phyloP scores from a whole-genome alignment of 2,113 vertebrate genomes.

The Phylloscopus trochilus region DNA sequence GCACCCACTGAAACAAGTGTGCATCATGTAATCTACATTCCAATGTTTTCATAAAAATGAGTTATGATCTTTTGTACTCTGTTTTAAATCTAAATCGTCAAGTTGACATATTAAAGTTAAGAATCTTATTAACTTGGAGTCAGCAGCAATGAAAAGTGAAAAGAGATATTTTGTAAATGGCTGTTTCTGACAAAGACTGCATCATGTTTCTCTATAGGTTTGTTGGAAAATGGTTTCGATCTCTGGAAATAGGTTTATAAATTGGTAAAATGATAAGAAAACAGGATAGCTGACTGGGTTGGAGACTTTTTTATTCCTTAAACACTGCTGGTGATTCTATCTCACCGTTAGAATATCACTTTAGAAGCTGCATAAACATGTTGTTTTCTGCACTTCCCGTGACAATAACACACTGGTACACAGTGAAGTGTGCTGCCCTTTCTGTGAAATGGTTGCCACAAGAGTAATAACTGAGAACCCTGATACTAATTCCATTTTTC shows the following conservation, averaged over 20 bases:
- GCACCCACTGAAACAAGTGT: neutral
- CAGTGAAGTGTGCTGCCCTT: neutral
- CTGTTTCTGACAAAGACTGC: neutral
- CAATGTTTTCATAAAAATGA: neutral
- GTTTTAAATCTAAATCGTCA: neutral
- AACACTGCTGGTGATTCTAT: neutral
- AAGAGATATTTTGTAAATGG: neutral
- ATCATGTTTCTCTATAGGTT: neutral
- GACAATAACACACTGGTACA: neutral
- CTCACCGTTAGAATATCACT: neutral
- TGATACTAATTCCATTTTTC: neutral
- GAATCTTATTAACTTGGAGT: neutral
- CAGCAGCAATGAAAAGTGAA: neutral
- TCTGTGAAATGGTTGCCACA: neutral
- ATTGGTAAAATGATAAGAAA: neutral
- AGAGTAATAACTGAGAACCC: neutral
- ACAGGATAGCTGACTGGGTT: neutral
- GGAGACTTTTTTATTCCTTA: neutral
- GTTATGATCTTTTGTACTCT: neutral
- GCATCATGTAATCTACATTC: neutral
- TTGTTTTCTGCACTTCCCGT: neutral
- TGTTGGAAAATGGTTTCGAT: neutral
- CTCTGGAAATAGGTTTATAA: neutral
- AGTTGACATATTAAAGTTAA: neutral
- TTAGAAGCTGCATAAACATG: neutral